Evolutionary conservation across 2,888 invertebrate species (phyloP).

Genomic region (Micropterix aruncella): DNA sequence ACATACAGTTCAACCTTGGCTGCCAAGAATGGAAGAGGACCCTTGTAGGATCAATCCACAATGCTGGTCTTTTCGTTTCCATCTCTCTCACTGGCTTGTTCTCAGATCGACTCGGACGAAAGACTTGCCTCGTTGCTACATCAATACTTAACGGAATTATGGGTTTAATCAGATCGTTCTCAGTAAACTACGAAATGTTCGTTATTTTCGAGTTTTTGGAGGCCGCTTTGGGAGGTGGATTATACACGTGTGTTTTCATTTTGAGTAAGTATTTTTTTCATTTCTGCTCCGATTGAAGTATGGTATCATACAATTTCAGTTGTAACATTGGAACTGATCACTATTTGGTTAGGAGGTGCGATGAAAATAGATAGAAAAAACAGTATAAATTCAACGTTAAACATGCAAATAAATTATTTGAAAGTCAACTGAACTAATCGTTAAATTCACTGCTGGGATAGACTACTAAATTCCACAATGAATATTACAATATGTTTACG

Average conservation of each 20-base stretch:
- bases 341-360: too few relatives aligned
- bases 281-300: too few relatives aligned
- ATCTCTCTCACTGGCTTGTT: background rate
- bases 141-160: conserved; percentile 35
- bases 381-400: too few relatives aligned
- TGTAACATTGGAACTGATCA: too few relatives aligned
- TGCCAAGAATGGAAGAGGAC: background rate
- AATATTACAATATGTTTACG: too few relatives aligned
- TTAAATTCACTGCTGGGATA: too few relatives aligned
- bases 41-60: background rate
- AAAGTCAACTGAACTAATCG: too few relatives aligned
- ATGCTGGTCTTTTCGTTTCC: background rate
- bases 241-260: conserved; percentile 41
- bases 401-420: too few relatives aligned
- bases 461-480: too few relatives aligned
- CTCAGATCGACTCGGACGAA: conserved; percentile 35
- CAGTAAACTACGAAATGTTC: conserved; percentile 35
- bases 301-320: too few relatives aligned
- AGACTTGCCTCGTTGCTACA: conserved; percentile 39
- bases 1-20: background rate
- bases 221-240: conserved; percentile 37
- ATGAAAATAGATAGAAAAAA: too few relatives aligned
- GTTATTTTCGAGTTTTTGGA: conserved; percentile 39
- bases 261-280: conserved; percentile 44
- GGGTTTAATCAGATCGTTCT: conserved; percentile 38